phyloP scores from a whole-genome alignment of 30 jellyfish, hydroid and myxozoan species.

The Chironex yamaguchii region DNA sequence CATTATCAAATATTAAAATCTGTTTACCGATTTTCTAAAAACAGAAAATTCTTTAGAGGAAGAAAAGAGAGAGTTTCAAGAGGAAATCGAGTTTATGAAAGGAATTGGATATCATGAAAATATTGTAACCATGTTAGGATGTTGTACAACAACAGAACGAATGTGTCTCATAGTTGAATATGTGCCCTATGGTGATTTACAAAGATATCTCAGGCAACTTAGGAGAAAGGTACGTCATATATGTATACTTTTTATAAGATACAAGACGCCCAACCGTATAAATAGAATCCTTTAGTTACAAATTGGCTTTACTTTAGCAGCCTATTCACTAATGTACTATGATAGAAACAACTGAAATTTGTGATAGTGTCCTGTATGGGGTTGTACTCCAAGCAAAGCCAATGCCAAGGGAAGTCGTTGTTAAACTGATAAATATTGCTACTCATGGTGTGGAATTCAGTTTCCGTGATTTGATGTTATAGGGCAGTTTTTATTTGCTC shows the following conservation, averaged over 20 bases:
- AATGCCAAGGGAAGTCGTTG: no score
- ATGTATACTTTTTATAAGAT: background rate
- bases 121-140: constrained; percentile 74
- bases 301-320: no score
- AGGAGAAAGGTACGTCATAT: constrained; percentile 66
- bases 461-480: no score
- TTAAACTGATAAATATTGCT: no score
- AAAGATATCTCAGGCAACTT: constrained; percentile 58
- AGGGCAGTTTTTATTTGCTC: no score
- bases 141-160: constrained; percentile 77
- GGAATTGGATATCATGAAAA: constrained; percentile 80
- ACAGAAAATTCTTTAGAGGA: constrained; percentile 66
- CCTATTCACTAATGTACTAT: no score
- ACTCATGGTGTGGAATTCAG: no score
- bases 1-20: background rate
- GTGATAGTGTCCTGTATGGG: no score
- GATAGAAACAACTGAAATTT: no score
- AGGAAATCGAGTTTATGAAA: constrained; percentile 84
- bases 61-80: constrained; percentile 71
- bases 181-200: constrained; percentile 83
- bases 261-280: no score
- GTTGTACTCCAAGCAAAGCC: no score
- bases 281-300: no score
- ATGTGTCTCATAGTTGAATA: constrained; percentile 79
- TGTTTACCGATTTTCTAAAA: background rate